Base-by-base conservation (phyloP, 2,888 invertebrate species). In the Sarcophaga carnaria region DNA sequence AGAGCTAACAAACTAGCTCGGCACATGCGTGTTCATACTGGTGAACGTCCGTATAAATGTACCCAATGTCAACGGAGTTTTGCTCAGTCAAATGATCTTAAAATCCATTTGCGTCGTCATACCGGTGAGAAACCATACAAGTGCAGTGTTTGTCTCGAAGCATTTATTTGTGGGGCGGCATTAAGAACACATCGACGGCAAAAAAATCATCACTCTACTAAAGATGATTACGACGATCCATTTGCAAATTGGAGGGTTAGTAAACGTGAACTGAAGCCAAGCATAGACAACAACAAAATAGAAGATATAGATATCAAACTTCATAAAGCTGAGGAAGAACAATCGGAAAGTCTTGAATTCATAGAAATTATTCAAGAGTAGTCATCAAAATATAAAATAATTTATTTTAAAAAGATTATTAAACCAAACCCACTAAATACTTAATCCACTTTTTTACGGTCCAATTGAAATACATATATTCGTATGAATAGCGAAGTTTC, bases 11-110 rank as follows among this genome's bases (percentile, higher is more conserved):
- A 95, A 90, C 90, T 95, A 83, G 94, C 95, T 0, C 94, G 95
- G 0, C 95, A 95, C 89, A 95, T 95, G 95, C 94, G 95, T 0
- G 94, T 95, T 5, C 93, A 93, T 76, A 93, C 93, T 0, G 95
- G 95, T 1, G 94, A 94, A 67, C 93, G 95, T 27, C 95, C 95
- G 0, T 95, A 95, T 90, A 95, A 95, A 88, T 95, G 95, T 88
- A 94, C 94, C 0, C 94, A 90, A 62, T 93, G 93, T 74, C 90
- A 91, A 49, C 92, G 92, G 72, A 90, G 91, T 3, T 96, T 96
- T 91, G 95, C 96, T 0, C 96, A 96, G 91, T 96, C 96, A 72
- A 96, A 96, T 91, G 96, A 96, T 90, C 93, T 96, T 69, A 96
- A 95, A n/a, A 92, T 96, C 49, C 96, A 96, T 90, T 95, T 96